phyloP scores from a whole-genome alignment of 2,113 vertebrate genomes.

The Microtus richardsoni region DNA sequence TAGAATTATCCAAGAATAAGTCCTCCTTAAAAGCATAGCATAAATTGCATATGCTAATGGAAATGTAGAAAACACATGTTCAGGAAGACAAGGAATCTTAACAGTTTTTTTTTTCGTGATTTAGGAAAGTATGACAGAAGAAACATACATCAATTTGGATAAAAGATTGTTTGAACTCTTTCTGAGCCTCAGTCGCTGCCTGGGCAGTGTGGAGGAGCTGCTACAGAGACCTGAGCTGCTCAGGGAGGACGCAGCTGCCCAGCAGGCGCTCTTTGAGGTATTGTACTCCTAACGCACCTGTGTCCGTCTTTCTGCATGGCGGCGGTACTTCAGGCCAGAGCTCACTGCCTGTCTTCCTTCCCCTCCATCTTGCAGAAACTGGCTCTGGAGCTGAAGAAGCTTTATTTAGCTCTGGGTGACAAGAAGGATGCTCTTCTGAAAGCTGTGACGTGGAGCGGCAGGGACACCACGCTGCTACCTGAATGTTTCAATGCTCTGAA shows the following conservation, averaged over 20 bases:
- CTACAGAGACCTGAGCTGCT: slow-evolving; percentile 81
- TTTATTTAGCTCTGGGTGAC: slow-evolving; percentile 86
- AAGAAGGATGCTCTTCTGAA: slow-evolving; percentile 87
- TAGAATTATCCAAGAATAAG: not conserved
- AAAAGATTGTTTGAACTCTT: slow-evolving; percentile 90
- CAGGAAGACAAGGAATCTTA: slow-evolving; percentile 8
- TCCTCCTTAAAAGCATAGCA: not conserved
- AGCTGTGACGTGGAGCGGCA: slow-evolving; percentile 76
- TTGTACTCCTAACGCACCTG: accelerated
- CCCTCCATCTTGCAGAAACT: slow-evolving; percentile 86
- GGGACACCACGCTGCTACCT: slow-evolving; percentile 77
- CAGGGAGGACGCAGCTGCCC: slow-evolving; percentile 78
- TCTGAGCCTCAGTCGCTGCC: slow-evolving; percentile 85
- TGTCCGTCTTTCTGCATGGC: not conserved
- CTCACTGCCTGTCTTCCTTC: not conserved
- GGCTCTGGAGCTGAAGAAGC: slow-evolving; percentile 87
- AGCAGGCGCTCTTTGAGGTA: slow-evolving; percentile 89
- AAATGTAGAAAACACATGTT: not conserved
- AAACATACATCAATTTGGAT: slow-evolving; percentile 83
- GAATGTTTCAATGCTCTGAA: slow-evolving; percentile 87
- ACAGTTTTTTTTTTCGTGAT: slow-evolving; percentile 46
- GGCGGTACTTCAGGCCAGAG: accelerated
- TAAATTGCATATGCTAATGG: not conserved
- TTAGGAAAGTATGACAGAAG: slow-evolving; percentile 83
- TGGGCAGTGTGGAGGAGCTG: slow-evolving; percentile 87